Evolutionary conservation across 2,113 vertebrate genomes (phyloP).

Genomic region (Calyptommatus sinebrachiatus): DNA sequence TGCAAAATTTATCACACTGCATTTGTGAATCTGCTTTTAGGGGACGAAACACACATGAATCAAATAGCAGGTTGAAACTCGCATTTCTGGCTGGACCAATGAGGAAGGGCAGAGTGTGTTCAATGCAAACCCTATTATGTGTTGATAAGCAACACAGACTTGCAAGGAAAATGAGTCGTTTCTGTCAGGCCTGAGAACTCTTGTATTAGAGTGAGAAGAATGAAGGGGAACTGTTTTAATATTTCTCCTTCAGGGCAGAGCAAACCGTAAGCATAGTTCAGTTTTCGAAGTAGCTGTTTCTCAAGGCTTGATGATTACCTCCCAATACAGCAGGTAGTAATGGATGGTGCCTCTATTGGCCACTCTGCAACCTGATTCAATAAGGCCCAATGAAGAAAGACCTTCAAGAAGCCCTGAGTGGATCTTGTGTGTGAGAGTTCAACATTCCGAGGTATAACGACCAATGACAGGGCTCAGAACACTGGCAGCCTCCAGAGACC

Average conservation of each 20-base stretch:
- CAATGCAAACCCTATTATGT: neutral
- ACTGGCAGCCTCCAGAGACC: too few species aligned
- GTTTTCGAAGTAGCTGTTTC: neutral
- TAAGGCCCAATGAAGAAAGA: too few species aligned
- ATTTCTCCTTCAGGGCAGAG: neutral
- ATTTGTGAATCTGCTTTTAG: neutral
- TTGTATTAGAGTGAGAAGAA: neutral
- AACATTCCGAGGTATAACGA: too few species aligned
- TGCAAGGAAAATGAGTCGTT: neutral
- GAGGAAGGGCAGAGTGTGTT: neutral
- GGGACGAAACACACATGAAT: neutral
- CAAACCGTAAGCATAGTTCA: neutral
- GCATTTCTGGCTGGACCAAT: neutral
- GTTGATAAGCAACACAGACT: neutral
- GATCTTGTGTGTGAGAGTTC: too few species aligned
- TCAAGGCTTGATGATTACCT: neutral
- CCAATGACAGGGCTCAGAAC: too few species aligned
- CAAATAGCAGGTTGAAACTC: neutral
- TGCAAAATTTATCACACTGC: neutral
- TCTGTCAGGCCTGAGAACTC: neutral
- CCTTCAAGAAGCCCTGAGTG: too few species aligned
- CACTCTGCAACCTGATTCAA: too few species aligned
- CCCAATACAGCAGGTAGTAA: neutral
- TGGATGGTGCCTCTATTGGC: too few species aligned
- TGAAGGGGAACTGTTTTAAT: neutral